These are phyloP conservation scores for Agriopis aurantiaria DNA, from an alignment of 2,888 invertebrate species.

Conservation along the genomic window DNA sequence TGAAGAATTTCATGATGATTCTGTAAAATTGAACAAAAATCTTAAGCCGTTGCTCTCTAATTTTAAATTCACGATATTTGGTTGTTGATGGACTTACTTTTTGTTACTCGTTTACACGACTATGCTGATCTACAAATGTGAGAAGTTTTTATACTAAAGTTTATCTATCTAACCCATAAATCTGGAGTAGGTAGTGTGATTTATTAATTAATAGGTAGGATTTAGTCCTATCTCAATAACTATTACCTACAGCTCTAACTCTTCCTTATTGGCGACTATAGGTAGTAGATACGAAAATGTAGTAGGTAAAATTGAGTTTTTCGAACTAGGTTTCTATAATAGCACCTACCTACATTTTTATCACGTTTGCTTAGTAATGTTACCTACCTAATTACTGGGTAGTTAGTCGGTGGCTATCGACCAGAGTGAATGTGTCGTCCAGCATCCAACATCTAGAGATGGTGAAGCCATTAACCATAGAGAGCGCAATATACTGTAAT, in stretches of 20 bases:
- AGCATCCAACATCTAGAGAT: background rate
- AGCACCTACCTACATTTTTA: background rate
- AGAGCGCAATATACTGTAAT: too few species aligned
- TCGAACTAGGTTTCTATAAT: background rate
- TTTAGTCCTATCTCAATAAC: background rate
- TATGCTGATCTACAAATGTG: conserved; percentile 39
- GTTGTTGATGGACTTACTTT: conserved; percentile 33
- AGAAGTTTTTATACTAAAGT: conserved; percentile 51
- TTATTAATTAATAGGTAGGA: background rate
- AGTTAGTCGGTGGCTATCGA: background rate
- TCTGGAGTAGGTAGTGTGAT: conserved; percentile 7
- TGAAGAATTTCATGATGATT: conserved; percentile 69
- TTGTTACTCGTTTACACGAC: conserved; percentile 44
- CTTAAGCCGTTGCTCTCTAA: background rate
- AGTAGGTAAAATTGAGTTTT: background rate
- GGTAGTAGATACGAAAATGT: background rate
- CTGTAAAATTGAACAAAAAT: conserved; percentile 43
- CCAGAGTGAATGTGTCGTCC: background rate
- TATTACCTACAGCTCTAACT: conserved; percentile 1
- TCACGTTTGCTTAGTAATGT: background rate
- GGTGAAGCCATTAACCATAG: background rate
- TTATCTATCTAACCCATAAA: conserved; percentile 40
- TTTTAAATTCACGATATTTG: background rate
- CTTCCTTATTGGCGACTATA: background rate
- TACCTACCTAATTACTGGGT: background rate